These are phyloP conservation scores for Thunnus maccoyii DNA, from an alignment of 2,113 vertebrate species.

Conservation along the genomic window DNA sequence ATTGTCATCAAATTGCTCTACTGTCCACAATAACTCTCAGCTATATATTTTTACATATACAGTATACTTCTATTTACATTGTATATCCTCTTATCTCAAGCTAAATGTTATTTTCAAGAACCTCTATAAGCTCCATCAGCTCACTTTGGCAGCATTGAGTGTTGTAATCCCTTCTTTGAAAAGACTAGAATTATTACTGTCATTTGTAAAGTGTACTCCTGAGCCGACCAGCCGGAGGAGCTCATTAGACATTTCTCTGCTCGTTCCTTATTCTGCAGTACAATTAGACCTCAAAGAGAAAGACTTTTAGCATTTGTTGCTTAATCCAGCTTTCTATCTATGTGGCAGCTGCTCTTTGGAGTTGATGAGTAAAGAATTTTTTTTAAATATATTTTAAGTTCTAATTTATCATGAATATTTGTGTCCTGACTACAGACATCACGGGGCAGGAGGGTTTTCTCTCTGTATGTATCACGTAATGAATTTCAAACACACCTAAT, in stretches of 20 bases:
- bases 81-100: too few relatives aligned
- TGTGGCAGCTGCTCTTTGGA: neutral
- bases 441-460: neutral
- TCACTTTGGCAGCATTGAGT: neutral
- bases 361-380: neutral
- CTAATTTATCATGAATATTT: neutral
- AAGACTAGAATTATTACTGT: neutral
- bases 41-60: too few relatives aligned
- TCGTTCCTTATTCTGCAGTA: too few relatives aligned
- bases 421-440: neutral
- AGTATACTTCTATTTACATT: too few relatives aligned
- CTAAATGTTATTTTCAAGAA: too few relatives aligned
- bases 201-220: neutral
- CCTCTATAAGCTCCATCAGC: too few relatives aligned
- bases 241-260: too few relatives aligned
- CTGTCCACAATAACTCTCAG: too few relatives aligned
- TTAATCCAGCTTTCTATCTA: too few relatives aligned
- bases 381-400: neutral
- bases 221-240: neutral
- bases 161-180: neutral
- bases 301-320: too few relatives aligned
- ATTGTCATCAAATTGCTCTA: too few relatives aligned
- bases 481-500: slow-evolving; percentile 61
- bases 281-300: too few relatives aligned
- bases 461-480: slow-evolving; percentile 18